Evolutionary conservation across 2,797 vertebrate genomes (phyloP).

Genomic region (Simalia tracyae): DNA sequence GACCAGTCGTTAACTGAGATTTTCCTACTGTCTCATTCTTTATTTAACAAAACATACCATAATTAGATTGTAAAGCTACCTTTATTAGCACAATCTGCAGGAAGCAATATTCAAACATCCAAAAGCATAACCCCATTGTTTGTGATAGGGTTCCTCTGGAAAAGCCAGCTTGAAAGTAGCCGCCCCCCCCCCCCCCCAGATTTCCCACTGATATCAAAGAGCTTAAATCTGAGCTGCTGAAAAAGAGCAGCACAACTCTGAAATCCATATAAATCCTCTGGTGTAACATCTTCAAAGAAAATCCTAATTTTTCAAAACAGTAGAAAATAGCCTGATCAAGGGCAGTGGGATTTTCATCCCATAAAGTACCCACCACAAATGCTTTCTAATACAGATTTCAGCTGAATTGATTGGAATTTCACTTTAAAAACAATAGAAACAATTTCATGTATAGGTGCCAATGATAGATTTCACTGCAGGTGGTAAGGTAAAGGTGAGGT

Average conservation of each 20-base stretch:
- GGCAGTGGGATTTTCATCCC: not conserved
- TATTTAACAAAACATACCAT: conserved; percentile 40
- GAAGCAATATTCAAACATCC: not conserved
- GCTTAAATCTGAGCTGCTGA: not conserved
- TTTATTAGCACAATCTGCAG: not conserved
- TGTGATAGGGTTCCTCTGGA: not conserved
- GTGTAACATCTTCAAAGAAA: not conserved
- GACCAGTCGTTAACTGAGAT: conserved; percentile 47
- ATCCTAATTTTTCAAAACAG: fast-evolving
- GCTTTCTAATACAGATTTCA: not conserved
- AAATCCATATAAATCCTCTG: not conserved
- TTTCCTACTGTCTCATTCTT: conserved; percentile 62
- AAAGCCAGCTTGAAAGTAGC: not conserved
- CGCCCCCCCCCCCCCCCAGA: not conserved
- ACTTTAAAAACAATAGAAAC: not conserved
- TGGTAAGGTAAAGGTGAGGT: not conserved
- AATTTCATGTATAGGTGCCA: not conserved
- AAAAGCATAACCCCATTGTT: not conserved
- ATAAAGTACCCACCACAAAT: not conserved
- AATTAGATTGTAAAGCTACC: conserved; percentile 38
- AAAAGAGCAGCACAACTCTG: fast-evolving
- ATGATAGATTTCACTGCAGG: not conserved
- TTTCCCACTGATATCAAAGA: not conserved
- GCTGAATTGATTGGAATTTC: not conserved
- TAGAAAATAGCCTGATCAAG: not conserved